phyloP scores from a whole-genome alignment of 1,140 invertebrate genomes.

The Muscidifurax raptorellus region DNA sequence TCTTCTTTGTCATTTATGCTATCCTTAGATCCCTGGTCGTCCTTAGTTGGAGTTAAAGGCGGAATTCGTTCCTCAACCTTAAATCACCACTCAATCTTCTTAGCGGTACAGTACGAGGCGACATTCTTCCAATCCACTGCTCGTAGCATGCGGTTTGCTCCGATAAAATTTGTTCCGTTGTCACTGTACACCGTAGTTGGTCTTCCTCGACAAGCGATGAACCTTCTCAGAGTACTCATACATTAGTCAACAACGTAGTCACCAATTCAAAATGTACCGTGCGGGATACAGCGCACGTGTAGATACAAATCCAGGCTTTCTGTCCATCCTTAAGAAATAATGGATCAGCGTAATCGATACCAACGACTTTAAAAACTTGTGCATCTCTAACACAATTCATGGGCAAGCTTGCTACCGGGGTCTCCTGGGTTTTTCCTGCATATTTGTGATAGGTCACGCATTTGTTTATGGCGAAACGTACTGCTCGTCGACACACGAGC shows the following conservation, averaged over 20 bases:
- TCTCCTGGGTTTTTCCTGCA: slow-evolving; percentile 53
- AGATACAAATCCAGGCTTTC: slow-evolving; percentile 60
- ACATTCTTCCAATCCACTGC: slow-evolving; percentile 62
- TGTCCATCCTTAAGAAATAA: slow-evolving; percentile 50
- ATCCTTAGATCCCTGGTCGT: no score
- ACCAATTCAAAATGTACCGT: slow-evolving; percentile 61
- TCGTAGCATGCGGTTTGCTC: slow-evolving; percentile 57
- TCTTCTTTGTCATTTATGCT: no score
- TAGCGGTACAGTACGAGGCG: neutral
- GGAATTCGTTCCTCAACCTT: no score
- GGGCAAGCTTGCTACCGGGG: slow-evolving; percentile 54
- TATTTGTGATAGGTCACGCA: slow-evolving; percentile 61
- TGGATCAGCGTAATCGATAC: slow-evolving; percentile 59
- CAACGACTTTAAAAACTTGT: slow-evolving; percentile 54
- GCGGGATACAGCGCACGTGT: slow-evolving; percentile 59
- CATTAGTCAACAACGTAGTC: slow-evolving; percentile 53
- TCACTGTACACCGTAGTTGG: slow-evolving; percentile 68
- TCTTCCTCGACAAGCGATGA: slow-evolving; percentile 59
- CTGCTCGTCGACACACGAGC: slow-evolving; percentile 49
- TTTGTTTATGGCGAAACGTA: slow-evolving; percentile 55
- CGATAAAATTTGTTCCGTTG: slow-evolving; percentile 69
- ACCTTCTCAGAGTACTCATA: slow-evolving; percentile 49
- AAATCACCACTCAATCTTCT: slow-evolving; percentile 27
- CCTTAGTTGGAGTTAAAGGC: no score
- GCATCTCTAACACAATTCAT: slow-evolving; percentile 52